Evolutionary conservation across 2,888 invertebrate species (phyloP).

Genomic region (Cancer borealis): DNA sequence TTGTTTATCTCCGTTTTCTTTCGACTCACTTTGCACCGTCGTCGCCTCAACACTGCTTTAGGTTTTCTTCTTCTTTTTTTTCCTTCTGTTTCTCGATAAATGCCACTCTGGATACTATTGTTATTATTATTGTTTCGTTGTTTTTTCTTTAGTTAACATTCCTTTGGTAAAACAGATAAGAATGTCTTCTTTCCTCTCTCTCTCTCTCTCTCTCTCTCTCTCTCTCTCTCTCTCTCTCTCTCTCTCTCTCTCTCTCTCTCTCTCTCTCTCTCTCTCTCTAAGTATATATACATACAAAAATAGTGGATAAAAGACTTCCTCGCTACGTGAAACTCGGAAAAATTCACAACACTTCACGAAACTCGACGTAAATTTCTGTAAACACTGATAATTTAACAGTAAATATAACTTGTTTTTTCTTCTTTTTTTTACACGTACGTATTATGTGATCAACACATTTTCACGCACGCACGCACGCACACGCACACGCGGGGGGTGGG

Average conservation of each 20-base stretch:
- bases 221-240: no score
- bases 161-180: conserved; percentile 18
- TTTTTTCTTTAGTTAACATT: background rate
- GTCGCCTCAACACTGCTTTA: background rate
- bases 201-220: no score
- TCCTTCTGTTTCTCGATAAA: background rate
- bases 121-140: background rate
- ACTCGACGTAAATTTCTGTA: background rate
- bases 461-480: background rate
- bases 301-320: background rate
- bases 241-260: background rate
- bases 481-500: background rate
- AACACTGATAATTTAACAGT: background rate
- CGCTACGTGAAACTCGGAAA: background rate
- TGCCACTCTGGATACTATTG: conserved; percentile 7
- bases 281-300: conserved; percentile 10
- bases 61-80: background rate
- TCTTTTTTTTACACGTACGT: background rate
- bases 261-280: background rate
- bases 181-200: background rate
- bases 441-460: conserved; percentile 20
- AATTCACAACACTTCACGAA: background rate
- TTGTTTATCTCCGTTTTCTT: background rate
- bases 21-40: background rate
- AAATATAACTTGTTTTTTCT: background rate